phyloP scores from a whole-genome alignment of 2,113 vertebrate species.

The Bujurquina vittata region DNA sequence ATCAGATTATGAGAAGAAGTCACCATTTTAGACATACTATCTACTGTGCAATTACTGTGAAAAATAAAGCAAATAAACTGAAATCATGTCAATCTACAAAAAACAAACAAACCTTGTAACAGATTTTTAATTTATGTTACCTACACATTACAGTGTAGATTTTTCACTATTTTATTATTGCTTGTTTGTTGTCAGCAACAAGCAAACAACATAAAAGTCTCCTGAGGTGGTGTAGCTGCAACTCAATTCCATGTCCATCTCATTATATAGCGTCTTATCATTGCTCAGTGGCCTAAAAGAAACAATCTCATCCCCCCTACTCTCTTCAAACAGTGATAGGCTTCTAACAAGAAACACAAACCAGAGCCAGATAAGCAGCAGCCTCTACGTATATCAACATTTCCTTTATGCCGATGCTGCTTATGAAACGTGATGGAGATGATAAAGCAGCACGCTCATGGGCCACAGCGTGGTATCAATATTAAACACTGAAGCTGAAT shows the following conservation, averaged over 20 bases:
- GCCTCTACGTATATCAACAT: neutral
- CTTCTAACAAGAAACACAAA: neutral
- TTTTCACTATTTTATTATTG: neutral
- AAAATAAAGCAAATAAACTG: neutral
- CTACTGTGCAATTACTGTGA: neutral
- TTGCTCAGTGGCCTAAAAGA: neutral
- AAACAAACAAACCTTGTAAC: no score
- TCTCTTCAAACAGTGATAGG: slow-evolving; percentile 1
- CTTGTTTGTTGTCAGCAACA: neutral
- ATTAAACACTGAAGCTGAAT: neutral
- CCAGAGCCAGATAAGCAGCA: neutral
- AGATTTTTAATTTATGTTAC: no score
- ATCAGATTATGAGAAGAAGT: neutral
- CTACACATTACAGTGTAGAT: neutral
- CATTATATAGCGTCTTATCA: neutral
- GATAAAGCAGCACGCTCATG: neutral
- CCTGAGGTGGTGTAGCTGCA: neutral
- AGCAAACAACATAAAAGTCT: neutral
- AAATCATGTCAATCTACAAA: neutral
- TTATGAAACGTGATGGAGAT: slow-evolving; percentile 1
- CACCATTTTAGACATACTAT: neutral
- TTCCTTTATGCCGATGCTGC: neutral
- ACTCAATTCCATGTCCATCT: neutral
- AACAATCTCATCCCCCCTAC: neutral
- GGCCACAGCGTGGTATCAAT: neutral